These are phyloP conservation scores for Cinclus mexicanus DNA, from an alignment of 2,113 vertebrate species.

Conservation along the genomic window DNA sequence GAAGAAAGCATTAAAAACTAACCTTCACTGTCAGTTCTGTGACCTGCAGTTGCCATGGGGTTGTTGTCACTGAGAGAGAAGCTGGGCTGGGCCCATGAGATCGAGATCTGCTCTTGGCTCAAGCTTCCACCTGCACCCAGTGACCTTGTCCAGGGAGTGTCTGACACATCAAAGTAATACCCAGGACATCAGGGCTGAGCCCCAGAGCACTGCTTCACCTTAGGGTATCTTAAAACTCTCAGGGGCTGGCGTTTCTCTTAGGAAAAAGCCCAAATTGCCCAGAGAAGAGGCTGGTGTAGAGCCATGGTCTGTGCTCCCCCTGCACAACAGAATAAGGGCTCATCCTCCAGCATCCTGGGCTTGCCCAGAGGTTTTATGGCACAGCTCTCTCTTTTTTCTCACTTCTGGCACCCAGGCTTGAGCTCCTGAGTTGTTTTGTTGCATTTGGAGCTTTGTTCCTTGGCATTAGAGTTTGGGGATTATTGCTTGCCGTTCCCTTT, in stretches of 20 bases:
- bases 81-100: not conserved
- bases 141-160: not conserved
- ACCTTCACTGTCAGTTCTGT: not conserved
- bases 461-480: not conserved
- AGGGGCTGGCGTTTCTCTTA: not conserved
- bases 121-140: not conserved
- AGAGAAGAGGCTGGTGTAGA: not conserved
- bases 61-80: not conserved
- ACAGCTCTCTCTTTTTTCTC: not conserved
- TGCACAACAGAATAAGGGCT: not conserved
- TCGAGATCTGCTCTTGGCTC: not conserved
- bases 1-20: not conserved
- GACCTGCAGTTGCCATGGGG: not conserved
- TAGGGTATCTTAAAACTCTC: not conserved
- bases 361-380: not conserved
- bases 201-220: not conserved
- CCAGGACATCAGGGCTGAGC: not conserved
- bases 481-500: not conserved
- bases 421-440: not conserved
- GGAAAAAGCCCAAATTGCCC: not conserved
- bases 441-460: not conserved
- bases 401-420: not conserved
- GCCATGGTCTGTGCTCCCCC: not conserved
- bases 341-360: not conserved
- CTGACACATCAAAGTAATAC: fast-evolving